A percentile compares a stretch with the other conserved stretches of the same genome.
These are phyloP conservation scores for Myiothlypis chrysogaster DNA, from an alignment of 2,797 vertebrate species.

Conservation along the genomic window DNA sequence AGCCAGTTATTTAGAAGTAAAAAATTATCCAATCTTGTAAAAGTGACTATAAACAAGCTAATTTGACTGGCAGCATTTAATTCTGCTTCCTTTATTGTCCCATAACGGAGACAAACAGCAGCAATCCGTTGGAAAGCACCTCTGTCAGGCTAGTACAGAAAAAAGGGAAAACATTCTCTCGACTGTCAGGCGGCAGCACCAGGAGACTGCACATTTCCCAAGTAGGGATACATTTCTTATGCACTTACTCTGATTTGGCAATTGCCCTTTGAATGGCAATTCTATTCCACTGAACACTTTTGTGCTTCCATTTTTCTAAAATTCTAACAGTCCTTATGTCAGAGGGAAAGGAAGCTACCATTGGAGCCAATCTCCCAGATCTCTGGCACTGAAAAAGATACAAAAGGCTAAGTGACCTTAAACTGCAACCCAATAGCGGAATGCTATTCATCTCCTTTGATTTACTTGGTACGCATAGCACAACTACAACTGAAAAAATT, in stretches of 20 bases:
- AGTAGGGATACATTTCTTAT: neutral
- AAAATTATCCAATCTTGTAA: neutral
- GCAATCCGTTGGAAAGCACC: neutral
- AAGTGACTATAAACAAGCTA: neutral
- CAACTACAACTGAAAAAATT: neutral
- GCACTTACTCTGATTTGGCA: neutral
- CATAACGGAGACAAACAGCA: neutral
- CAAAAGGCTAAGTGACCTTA: neutral
- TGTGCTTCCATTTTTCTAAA: neutral
- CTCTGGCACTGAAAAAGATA: neutral
- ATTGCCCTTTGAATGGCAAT: accelerated
- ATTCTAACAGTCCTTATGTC: neutral
- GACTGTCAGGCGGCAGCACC: neutral
- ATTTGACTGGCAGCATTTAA: neutral
- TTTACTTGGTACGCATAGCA: neutral
- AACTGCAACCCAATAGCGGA: neutral
- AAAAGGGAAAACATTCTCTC: neutral
- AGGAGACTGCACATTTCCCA: neutral
- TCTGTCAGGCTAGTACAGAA: neutral
- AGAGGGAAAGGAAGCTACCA: neutral
- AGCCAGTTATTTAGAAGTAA: neutral
- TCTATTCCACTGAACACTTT: neutral
- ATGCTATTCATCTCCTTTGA: neutral
- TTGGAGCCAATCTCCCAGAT: neutral
- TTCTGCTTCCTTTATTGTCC: neutral